These are phyloP conservation scores for Enteromius radiatus DNA, from an alignment of 2,797 vertebrate species.

Conservation along the genomic window DNA sequence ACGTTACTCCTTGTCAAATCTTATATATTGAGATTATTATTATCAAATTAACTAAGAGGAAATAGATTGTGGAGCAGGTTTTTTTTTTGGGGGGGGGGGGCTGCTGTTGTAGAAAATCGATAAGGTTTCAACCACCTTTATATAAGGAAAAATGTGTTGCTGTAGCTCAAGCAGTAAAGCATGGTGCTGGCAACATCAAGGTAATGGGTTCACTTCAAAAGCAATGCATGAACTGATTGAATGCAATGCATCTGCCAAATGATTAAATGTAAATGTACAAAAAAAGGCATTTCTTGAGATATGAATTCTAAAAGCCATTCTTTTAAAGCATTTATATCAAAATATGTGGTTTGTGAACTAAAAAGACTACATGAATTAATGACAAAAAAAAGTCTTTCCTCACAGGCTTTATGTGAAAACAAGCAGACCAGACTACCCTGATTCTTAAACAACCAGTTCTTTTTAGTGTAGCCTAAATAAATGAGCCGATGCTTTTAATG, in stretches of 20 bases:
- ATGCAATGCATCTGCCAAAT: background rate
- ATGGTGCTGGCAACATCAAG: background rate
- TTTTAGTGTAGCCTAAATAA: background rate
- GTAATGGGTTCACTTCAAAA: background rate
- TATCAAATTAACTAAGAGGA: background rate
- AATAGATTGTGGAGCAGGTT: background rate
- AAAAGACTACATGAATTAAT: background rate
- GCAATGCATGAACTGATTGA: background rate
- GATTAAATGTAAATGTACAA: background rate
- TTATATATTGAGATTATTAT: too few relatives aligned
- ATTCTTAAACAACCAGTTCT: background rate
- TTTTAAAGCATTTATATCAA: background rate
- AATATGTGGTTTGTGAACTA: background rate
- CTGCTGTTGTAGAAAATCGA: background rate
- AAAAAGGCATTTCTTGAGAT: background rate
- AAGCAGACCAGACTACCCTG: background rate
- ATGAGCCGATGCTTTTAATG: background rate
- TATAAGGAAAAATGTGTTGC: background rate
- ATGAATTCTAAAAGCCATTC: background rate
- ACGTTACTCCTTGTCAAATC: background rate
- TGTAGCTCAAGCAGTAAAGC: background rate
- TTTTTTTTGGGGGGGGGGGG: background rate
- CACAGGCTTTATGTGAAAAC: too few relatives aligned
- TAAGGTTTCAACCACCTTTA: background rate
- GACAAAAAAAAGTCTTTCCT: background rate